These are phyloP conservation scores for Thymelicus acteon DNA, from an alignment of 2,888 invertebrate species.

Conservation along the genomic window DNA sequence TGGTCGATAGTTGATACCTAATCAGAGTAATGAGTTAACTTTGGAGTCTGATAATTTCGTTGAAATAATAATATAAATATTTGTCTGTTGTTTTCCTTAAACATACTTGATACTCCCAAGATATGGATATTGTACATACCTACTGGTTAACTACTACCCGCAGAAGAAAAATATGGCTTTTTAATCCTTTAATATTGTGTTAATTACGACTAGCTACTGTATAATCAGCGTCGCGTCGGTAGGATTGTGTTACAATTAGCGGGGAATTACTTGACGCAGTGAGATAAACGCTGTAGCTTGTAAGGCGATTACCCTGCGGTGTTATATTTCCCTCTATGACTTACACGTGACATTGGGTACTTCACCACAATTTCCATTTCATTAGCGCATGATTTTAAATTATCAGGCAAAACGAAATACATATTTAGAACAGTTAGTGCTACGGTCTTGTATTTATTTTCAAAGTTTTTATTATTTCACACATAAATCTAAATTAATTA, in stretches of 20 bases:
- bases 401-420: not conserved
- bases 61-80: not conserved
- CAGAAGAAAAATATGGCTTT: no score
- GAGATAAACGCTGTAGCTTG: not conserved
- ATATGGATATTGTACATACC: no score
- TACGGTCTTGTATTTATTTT: no score
- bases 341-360: not conserved
- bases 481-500: no score
- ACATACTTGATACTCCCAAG: no score
- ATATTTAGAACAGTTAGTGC: no score
- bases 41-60: not conserved
- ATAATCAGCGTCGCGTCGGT: no score
- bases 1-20: not conserved
- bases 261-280: slow-evolving; percentile 9
- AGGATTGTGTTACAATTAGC: not conserved
- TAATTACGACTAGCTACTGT: no score
- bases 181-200: no score
- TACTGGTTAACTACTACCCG: no score
- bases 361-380: not conserved
- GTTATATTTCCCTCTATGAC: not conserved
- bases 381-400: not conserved
- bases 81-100: no score
- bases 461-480: no score
- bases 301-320: not conserved
- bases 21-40: not conserved